Base-by-base conservation (phyloP, 2,797 vertebrate species). In the Remorina albescens region DNA sequence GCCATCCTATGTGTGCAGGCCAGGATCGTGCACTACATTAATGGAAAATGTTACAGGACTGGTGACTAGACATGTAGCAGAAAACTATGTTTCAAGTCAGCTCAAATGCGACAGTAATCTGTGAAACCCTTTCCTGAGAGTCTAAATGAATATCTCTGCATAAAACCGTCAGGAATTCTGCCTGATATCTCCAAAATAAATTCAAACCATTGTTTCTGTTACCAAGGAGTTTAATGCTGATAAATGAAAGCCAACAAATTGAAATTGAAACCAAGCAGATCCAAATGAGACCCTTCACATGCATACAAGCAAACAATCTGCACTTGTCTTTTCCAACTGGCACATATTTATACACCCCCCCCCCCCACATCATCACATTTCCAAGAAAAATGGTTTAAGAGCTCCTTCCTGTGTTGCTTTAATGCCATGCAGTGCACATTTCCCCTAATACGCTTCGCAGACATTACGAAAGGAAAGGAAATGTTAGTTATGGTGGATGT, bases 281-380 rank as follows among this genome's bases (percentile, higher is more conserved):
- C 19, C 18, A 11, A 46, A 56, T 41, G 41, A 64, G 28, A 54
- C 32, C 80, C 4, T 49, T 66, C 23, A 56, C 18, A 55, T 50
- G 19, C 34, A 53, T 58, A 15, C 21, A 76, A 68, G 73, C 32
- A 74, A 68, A 86, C 42, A 11, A 34, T 44, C 37, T 51, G 8
- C 16, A 28, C n/a, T 42, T 61, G 9, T 28, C 37, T 70, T 65
- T 58, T 56, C 28, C 15, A 34, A 16, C 54, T 51, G 36, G 21
- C 19, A 2, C 32, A 46, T 21, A 28, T 64, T 26, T 30, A n/a
- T n/a, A n/a, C n/a, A n/a, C n/a, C n/a, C n/a, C n/a, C n/a, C 11
- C 8, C 34, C 18, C 9, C 15, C 4, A 19, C n/a, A n/a, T 16
- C 6, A 50, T 30, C 3, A 41, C 21, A 50, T 66, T 69, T 51